phyloP scores from a whole-genome alignment of 2,113 vertebrate genomes.

The Calonectris borealis region DNA sequence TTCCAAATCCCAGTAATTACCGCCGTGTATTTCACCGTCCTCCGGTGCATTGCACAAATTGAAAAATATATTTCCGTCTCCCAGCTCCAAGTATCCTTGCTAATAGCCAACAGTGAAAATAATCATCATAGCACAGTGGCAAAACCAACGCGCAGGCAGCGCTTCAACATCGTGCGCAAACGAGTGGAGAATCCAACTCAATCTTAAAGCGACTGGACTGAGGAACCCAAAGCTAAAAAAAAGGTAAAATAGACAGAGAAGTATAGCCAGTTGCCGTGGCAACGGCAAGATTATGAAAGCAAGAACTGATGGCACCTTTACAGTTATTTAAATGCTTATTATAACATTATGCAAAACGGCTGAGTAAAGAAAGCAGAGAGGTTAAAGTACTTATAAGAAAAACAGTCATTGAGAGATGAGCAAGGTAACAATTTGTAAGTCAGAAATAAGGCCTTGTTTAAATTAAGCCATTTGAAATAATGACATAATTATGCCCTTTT shows the following conservation, averaged over 20 bases:
- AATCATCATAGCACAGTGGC: neutral
- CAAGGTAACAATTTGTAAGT: conserved; percentile 15
- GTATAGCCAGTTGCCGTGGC: conserved; percentile 66
- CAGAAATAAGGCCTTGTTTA: neutral
- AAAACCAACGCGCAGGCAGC: neutral
- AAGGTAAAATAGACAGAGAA: conserved; percentile 40
- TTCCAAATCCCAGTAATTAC: neutral
- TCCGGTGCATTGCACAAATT: neutral
- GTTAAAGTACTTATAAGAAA: neutral
- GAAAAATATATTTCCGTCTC: neutral
- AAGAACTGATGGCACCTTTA: conserved; percentile 62
- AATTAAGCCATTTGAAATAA: conserved; percentile 22
- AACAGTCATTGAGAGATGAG: neutral
- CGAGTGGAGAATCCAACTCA: neutral
- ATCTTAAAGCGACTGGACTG: conserved; percentile 18
- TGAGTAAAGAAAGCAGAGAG: neutral
- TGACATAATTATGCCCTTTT: conserved; percentile 14
- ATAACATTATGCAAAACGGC: conserved; percentile 48
- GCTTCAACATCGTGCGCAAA: rapidly evolving
- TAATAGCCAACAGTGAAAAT: neutral
- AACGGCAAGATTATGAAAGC: conserved; percentile 57
- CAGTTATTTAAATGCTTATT: conserved; percentile 71
- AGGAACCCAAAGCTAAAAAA: neutral
- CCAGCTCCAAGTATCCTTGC: neutral
- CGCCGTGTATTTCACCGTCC: rapidly evolving